Conservation (phyloP, 2,797 vertebrate species). For the Crypturellus tataupa region DNA sequence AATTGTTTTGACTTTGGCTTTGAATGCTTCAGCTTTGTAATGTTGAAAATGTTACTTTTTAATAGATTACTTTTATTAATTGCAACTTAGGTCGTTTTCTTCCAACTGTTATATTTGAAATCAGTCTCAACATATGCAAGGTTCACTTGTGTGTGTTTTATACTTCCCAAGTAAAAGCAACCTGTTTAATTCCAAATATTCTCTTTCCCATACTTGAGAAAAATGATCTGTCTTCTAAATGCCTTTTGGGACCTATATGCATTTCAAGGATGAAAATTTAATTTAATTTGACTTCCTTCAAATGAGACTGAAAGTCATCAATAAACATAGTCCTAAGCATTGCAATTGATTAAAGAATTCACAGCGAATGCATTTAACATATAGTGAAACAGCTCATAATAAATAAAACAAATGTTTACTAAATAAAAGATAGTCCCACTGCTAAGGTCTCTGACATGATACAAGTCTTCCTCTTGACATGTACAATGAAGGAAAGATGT, state of each 20-base stretch:
- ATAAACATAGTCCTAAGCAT: constrained; percentile 53
- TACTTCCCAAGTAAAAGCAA: constrained; percentile 14
- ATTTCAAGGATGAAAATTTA: constrained; percentile 63
- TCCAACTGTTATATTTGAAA: background rate
- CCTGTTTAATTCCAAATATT: constrained; percentile 67
- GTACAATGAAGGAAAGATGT: background rate
- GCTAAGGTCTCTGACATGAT: background rate
- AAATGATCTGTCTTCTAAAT: constrained; percentile 62
- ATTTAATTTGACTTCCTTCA: constrained; percentile 68
- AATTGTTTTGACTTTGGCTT: background rate
- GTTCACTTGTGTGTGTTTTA: background rate
- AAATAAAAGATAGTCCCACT: background rate
- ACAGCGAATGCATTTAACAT: constrained; percentile 19
- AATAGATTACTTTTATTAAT: background rate
- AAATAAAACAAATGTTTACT: constrained; percentile 25
- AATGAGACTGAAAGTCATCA: constrained; percentile 61
- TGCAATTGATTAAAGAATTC: constrained; percentile 50
- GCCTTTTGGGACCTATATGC: constrained; percentile 59
- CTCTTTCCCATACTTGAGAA: constrained; percentile 58
- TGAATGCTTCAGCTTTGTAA: background rate
- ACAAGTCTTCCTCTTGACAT: background rate
- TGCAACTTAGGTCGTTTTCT: background rate
- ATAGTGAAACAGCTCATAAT: constrained; percentile 10
- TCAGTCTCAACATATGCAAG: background rate
- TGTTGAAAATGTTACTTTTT: background rate